These are phyloP conservation scores for Dryocosmus kuriphilus DNA, from an alignment of 2,888 invertebrate species.

Conservation along the genomic window DNA sequence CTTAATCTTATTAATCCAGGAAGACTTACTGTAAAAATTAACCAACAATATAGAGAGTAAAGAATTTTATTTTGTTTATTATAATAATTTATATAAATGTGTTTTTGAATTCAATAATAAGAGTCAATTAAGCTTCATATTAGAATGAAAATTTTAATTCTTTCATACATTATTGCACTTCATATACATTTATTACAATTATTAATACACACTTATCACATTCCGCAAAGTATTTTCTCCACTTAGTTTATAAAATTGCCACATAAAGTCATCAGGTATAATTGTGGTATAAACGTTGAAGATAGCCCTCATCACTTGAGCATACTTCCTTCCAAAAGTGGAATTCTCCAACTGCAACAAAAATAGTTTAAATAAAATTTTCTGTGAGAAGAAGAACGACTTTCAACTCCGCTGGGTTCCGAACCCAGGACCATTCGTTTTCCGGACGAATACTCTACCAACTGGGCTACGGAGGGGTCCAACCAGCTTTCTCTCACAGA, in stretches of 20 bases:
- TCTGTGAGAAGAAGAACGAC: too few species aligned
- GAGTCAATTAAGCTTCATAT: neutral
- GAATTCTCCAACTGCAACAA: neutral
- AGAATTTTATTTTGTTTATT: neutral
- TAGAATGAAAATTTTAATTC: conserved; percentile 20
- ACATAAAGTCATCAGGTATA: conserved; percentile 4
- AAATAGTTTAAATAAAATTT: too few species aligned
- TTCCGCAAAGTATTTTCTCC: neutral
- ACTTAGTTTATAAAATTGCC: conserved; percentile 12
- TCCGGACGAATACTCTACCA: too few species aligned
- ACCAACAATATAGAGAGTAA: too few species aligned
- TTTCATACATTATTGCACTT: neutral
- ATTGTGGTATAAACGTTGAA: neutral
- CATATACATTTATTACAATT: neutral
- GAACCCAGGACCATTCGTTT: too few species aligned
- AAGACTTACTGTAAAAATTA: too few species aligned
- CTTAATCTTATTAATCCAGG: too few species aligned
- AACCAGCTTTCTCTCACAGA: too few species aligned
- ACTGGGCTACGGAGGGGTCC: too few species aligned
- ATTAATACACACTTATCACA: conserved; percentile 22
- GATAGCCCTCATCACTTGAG: neutral
- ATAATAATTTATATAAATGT: neutral
- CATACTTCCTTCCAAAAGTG: neutral
- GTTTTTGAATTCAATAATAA: neutral
- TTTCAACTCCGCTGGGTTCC: too few species aligned